These are phyloP conservation scores for Drosophila pegasa DNA, from an alignment of 2,888 invertebrate species.

Conservation along the genomic window DNA sequence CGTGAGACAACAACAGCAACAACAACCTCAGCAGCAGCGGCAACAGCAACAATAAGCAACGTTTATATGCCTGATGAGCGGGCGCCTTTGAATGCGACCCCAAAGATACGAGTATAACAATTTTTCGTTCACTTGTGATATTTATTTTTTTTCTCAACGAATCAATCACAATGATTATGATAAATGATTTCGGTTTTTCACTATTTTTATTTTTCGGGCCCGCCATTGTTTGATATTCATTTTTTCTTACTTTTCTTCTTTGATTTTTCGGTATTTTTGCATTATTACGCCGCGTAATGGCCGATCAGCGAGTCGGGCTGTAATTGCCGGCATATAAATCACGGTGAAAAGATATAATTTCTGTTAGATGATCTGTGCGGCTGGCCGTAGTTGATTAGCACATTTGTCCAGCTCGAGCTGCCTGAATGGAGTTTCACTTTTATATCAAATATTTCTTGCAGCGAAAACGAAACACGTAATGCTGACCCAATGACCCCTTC, in stretches of 20 bases:
- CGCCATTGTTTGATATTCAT: slow-evolving; percentile 53
- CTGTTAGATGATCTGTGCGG: slow-evolving; percentile 60
- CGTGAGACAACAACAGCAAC: slow-evolving; percentile 68
- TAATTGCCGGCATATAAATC: slow-evolving; percentile 78
- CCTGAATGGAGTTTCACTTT: slow-evolving; percentile 67
- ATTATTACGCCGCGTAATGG: slow-evolving; percentile 73
- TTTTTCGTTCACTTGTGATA: slow-evolving; percentile 69
- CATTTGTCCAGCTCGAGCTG: slow-evolving; percentile 60
- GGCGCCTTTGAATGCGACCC: slow-evolving; percentile 67
- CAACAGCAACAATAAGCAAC: slow-evolving; percentile 52
- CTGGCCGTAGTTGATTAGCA: slow-evolving; percentile 67
- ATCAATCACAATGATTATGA: slow-evolving; percentile 84
- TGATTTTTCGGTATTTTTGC: slow-evolving; percentile 52
- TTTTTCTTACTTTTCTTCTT: slow-evolving; percentile 23
- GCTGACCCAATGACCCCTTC: slow-evolving; percentile 74
- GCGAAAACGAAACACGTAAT: slow-evolving; percentile 38
- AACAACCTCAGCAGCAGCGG: slow-evolving; percentile 17
- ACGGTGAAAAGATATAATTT: slow-evolving; percentile 75
- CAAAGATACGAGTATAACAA: slow-evolving; percentile 45
- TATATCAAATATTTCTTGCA: slow-evolving; percentile 20
- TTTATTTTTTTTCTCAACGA: slow-evolving; percentile 75
- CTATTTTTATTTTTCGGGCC: slow-evolving; percentile 47
- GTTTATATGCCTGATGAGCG: slow-evolving; percentile 80
- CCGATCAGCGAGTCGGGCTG: slow-evolving; percentile 69
- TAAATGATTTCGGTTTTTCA: slow-evolving; percentile 81